A percentile compares a stretch with the other conserved stretches of the same genome.
phyloP scores from a whole-genome alignment of 64 coral and sea anemone species.

The Trachythela sp. region DNA sequence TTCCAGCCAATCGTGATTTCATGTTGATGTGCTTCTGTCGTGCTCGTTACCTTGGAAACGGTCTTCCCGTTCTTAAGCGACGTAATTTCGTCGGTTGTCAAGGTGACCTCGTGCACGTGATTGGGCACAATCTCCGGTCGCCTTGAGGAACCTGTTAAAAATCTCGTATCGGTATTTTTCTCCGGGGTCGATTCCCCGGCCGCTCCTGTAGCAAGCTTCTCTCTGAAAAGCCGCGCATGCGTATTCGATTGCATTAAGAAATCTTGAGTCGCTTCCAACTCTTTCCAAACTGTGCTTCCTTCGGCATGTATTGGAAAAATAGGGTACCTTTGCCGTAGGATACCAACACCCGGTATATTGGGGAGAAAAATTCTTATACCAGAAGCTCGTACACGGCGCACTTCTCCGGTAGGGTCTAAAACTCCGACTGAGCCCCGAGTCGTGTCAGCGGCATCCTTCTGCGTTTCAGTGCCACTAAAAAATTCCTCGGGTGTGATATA shows the following conservation, averaged over 20 bases:
- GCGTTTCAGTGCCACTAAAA: conserved; percentile 62
- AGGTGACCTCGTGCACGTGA: conserved; percentile 49
- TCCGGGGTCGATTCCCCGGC: neutral
- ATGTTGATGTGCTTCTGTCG: conserved; percentile 1
- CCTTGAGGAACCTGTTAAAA: neutral
- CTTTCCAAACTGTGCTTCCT: conserved; percentile 61
- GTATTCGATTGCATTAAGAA: conserved; percentile 47
- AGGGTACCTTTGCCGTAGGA: conserved; percentile 57
- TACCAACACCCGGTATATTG: conserved; percentile 31
- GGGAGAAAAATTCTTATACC: conserved; percentile 65
- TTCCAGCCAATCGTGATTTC: neutral
- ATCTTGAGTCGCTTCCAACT: conserved; percentile 57
- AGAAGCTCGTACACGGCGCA: conserved; percentile 6
- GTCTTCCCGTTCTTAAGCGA: neutral
- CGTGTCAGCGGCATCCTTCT: conserved; percentile 69
- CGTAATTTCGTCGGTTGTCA: conserved; percentile 34
- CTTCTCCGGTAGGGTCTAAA: conserved; percentile 30
- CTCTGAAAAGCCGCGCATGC: conserved; percentile 12
- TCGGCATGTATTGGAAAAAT: conserved; percentile 68
- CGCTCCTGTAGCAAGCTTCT: conserved; percentile 29
- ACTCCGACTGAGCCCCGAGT: conserved; percentile 71
- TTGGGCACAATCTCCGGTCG: neutral
- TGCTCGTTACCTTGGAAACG: neutral
- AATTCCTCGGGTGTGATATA: conserved; percentile 74
- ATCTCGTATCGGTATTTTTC: neutral